A percentile compares a stretch with the other conserved stretches of the same genome.
phyloP scores from a whole-genome alignment of 2,888 invertebrate species.

The Elegia similella region DNA sequence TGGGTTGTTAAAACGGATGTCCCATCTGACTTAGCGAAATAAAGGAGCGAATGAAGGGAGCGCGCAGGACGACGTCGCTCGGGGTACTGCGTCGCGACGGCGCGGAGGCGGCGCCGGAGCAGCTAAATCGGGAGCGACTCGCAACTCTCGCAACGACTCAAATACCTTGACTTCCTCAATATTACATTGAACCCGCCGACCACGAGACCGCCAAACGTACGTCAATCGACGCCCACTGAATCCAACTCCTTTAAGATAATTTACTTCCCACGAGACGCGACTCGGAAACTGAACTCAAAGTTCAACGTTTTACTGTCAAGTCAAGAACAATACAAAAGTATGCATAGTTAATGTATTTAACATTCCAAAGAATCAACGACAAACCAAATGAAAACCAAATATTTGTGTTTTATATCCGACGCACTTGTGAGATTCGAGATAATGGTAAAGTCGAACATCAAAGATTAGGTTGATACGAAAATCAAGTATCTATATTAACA shows the following conservation, averaged over 20 bases:
- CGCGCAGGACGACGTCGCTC: slow-evolving; percentile 74
- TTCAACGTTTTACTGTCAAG: slow-evolving; percentile 10
- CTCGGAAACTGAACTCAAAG: slow-evolving; percentile 14
- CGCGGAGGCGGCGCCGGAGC: slow-evolving; percentile 75
- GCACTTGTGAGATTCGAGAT: not conserved
- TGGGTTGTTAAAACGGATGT: slow-evolving; percentile 48
- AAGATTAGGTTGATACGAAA: too few species aligned
- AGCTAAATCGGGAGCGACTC: slow-evolving; percentile 81
- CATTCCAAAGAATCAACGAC: not conserved
- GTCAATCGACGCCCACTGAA: slow-evolving; percentile 74
- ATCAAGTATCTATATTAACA: too few species aligned
- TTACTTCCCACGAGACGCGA: slow-evolving; percentile 42
- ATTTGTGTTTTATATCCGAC: not conserved
- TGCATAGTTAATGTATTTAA: slow-evolving; percentile 1
- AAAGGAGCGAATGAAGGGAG: slow-evolving; percentile 58
- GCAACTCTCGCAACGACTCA: slow-evolving; percentile 78
- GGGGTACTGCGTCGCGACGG: slow-evolving; percentile 76
- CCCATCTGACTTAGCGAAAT: slow-evolving; percentile 44
- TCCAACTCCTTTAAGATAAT: slow-evolving; percentile 42
- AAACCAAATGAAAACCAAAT: not conserved
- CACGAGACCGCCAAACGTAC: slow-evolving; percentile 73
- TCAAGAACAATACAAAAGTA: slow-evolving; percentile 3
- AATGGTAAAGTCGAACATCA: too few species aligned
- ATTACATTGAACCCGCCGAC: slow-evolving; percentile 79
- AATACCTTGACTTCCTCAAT: slow-evolving; percentile 82